Conservation (phyloP, 2,888 invertebrate genomes). For the Aleiodes testaceus region DNA sequence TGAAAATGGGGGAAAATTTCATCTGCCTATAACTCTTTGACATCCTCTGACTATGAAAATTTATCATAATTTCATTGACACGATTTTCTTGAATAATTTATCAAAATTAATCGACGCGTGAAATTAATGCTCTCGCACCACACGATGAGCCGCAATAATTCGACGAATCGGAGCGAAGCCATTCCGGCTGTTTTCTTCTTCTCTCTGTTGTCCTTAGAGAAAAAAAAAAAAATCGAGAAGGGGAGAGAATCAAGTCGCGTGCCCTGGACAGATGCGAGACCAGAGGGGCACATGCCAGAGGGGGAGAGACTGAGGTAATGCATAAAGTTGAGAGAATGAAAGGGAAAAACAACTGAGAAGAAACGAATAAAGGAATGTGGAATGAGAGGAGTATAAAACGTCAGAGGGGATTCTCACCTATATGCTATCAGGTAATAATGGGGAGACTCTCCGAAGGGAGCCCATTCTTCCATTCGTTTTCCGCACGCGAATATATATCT, state of each 20-base stretch:
- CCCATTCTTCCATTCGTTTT: conserved; percentile 44
- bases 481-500: conserved; percentile 36
- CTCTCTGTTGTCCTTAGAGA: conserved; percentile 28
- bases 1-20: too few species aligned
- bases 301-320: conserved; percentile 37
- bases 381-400: conserved; percentile 40
- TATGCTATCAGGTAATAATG: conserved; percentile 61
- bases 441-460: conserved; percentile 51
- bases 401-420: conserved; percentile 50
- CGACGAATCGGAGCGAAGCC: conserved; percentile 26
- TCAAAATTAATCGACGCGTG: background rate
- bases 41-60: too few species aligned
- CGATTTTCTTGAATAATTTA: background rate
- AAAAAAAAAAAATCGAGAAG: background rate
- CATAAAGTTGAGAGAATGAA: conserved; percentile 36
- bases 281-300: conserved; percentile 39
- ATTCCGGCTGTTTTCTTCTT: conserved; percentile 40
- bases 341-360: conserved; percentile 39
- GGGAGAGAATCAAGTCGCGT: conserved; percentile 57
- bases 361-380: conserved; percentile 41
- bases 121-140: background rate
- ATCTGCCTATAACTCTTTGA: too few species aligned
- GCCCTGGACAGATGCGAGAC: conserved; percentile 63
- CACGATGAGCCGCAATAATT: conserved; percentile 4
- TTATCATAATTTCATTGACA: too few species aligned